Conservation (phyloP, 2,888 invertebrate genomes). For the Drosophila demipolita region DNA sequence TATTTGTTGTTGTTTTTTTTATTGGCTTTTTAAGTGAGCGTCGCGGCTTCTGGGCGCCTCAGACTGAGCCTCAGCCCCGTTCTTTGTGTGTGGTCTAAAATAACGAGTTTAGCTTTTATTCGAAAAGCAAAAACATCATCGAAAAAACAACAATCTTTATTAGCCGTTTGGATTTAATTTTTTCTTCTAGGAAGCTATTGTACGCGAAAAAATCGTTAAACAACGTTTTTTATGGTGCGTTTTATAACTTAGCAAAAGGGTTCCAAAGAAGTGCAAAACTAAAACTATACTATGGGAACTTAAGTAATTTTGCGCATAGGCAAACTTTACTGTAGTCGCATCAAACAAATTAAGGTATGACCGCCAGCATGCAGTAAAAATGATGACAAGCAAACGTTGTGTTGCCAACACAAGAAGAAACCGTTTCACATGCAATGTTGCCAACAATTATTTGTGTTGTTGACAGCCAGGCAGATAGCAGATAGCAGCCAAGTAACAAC, state of each 20-base stretch:
- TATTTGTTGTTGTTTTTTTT: slow-evolving; percentile 64
- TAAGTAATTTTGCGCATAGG: slow-evolving; percentile 29
- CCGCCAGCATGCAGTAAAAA: slow-evolving; percentile 49
- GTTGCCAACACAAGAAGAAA: slow-evolving; percentile 59
- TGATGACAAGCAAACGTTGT: slow-evolving; percentile 66
- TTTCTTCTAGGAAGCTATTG: slow-evolving; percentile 63
- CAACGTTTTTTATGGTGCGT: slow-evolving; percentile 32
- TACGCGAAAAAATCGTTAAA: slow-evolving; percentile 52
- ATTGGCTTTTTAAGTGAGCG: slow-evolving; percentile 59
- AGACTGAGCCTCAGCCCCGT: not conserved
- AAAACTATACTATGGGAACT: slow-evolving; percentile 32
- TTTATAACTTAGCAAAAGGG: slow-evolving; percentile 35
- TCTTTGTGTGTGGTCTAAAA: slow-evolving; percentile 63
- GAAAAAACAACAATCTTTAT: slow-evolving; percentile 32
- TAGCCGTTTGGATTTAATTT: slow-evolving; percentile 49
- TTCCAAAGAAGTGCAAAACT: slow-evolving; percentile 34
- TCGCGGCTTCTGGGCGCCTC: slow-evolving; percentile 56
- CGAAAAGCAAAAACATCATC: slow-evolving; percentile 10
- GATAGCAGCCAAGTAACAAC: slow-evolving; percentile 31
- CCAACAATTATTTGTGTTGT: slow-evolving; percentile 64
- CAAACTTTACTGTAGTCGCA: slow-evolving; percentile 35
- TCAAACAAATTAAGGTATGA: slow-evolving; percentile 39
- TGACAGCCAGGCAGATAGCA: slow-evolving; percentile 70
- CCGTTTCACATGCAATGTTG: slow-evolving; percentile 60
- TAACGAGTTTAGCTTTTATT: slow-evolving; percentile 45